Conservation (phyloP, 2,113 vertebrate genomes). For the Hippocampus guttulatus region DNA sequence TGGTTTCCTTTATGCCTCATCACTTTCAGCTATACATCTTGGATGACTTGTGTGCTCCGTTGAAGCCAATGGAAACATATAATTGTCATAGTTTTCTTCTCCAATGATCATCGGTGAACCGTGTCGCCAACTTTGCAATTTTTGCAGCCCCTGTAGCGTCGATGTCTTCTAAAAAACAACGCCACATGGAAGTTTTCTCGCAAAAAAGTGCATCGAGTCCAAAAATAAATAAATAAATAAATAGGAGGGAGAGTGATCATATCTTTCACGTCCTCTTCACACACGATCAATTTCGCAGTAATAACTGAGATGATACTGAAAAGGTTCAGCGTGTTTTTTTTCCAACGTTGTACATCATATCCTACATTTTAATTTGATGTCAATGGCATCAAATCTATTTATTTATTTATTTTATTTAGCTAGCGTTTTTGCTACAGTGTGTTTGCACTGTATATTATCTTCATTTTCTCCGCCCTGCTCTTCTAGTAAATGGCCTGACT, state of each 20-base stretch:
- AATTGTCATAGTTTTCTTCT: not conserved
- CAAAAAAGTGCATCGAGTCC: not conserved
- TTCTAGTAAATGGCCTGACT: no score
- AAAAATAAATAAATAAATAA: no score
- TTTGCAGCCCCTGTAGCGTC: not conserved
- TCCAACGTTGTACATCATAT: no score
- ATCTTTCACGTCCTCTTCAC: not conserved
- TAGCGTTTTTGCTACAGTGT: no score
- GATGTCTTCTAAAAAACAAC: not conserved
- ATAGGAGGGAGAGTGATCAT: not conserved
- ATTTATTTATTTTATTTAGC: no score
- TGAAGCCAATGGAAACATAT: not conserved
- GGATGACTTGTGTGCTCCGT: not conserved
- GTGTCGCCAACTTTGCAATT: conserved; percentile 3
- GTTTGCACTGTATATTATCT: no score
- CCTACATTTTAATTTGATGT: no score
- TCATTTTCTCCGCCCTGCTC: not conserved
- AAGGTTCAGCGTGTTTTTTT: no score
- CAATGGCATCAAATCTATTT: no score
- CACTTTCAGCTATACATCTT: not conserved
- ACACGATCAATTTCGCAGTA: no score
- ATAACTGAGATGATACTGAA: no score
- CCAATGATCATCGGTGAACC: not conserved
- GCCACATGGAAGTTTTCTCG: not conserved
- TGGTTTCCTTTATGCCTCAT: conserved; percentile 10